Evolutionary conservation across 2,888 invertebrate species (phyloP).

Genomic region (Pilophorus perplexus): DNA sequence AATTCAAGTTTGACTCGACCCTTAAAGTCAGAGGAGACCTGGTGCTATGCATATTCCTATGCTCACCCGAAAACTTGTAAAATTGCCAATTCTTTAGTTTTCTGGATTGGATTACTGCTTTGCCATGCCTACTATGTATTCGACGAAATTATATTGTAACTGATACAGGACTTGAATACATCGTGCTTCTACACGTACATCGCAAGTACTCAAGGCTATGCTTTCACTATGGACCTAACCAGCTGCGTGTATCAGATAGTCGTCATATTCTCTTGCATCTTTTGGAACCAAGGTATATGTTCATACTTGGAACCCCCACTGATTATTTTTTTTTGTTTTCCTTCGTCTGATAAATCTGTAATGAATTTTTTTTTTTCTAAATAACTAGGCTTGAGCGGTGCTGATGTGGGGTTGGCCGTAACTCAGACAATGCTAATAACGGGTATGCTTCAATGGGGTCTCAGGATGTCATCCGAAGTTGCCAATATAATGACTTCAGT

Average conservation of each 20-base stretch:
- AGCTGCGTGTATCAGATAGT: constrained; percentile 63
- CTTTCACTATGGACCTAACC: constrained; percentile 64
- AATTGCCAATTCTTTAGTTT: background rate
- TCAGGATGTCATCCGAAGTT: constrained; percentile 85
- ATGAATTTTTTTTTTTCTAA: no score
- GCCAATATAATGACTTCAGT: constrained; percentile 86
- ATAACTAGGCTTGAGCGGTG: constrained; percentile 57
- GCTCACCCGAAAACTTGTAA: no score
- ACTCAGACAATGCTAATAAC: constrained; percentile 74
- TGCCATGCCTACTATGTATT: no score
- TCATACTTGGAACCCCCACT: background rate
- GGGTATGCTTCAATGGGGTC: constrained; percentile 82
- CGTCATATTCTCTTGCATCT: constrained; percentile 65
- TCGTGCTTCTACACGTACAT: constrained; percentile 68
- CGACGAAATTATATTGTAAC: no score
- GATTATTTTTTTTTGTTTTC: no score
- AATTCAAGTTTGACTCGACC: no score
- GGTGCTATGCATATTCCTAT: no score
- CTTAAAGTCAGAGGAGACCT: no score
- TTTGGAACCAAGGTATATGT: constrained; percentile 15
- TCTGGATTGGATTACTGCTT: no score
- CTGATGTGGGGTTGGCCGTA: constrained; percentile 73
- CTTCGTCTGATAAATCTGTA: no score
- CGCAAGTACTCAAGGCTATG: constrained; percentile 64
- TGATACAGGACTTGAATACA: constrained; percentile 60